Percentiles rank a stretch among this genome's conserved stretches.
These are phyloP conservation scores for Gymnoscopelus braueri DNA, from an alignment of 2,797 vertebrate species.

Conservation along the genomic window DNA sequence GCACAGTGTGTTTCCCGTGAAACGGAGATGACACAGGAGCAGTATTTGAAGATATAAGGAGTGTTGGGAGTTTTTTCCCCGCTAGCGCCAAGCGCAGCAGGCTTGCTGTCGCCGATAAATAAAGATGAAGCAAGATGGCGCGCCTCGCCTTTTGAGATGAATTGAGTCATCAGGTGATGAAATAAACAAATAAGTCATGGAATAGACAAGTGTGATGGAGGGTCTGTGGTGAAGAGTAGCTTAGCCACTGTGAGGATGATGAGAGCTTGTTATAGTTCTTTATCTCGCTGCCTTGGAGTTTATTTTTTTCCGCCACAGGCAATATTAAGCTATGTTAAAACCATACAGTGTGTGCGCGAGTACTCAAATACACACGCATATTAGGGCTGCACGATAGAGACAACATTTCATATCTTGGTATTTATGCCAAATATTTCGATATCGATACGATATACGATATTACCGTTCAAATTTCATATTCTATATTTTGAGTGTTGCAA, in stretches of 20 bases:
- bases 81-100: not conserved
- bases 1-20: conserved; percentile 10
- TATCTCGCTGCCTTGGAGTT: conserved; percentile 19
- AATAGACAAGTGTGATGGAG: conserved; percentile 27
- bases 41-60: not conserved
- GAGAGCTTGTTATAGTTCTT: conserved; percentile 27
- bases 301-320: conserved; percentile 19
- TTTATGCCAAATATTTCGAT: no score
- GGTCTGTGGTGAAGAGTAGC: conserved; percentile 2
- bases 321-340: conserved; percentile 18
- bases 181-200: conserved; percentile 5
- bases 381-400: no score
- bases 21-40: conserved; percentile 14
- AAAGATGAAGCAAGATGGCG: conserved; percentile 1
- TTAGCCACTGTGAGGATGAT: conserved; percentile 16
- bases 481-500: no score
- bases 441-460: no score
- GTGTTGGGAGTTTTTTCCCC: not conserved
- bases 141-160: no score
- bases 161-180: no score
- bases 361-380: not conserved
- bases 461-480: no score
- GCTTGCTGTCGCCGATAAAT: conserved; percentile 24
- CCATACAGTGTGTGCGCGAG: conserved; percentile 3
- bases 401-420: no score